These are phyloP conservation scores for Helarctos malayanus DNA, from an alignment of 2,797 vertebrate species.

Conservation along the genomic window DNA sequence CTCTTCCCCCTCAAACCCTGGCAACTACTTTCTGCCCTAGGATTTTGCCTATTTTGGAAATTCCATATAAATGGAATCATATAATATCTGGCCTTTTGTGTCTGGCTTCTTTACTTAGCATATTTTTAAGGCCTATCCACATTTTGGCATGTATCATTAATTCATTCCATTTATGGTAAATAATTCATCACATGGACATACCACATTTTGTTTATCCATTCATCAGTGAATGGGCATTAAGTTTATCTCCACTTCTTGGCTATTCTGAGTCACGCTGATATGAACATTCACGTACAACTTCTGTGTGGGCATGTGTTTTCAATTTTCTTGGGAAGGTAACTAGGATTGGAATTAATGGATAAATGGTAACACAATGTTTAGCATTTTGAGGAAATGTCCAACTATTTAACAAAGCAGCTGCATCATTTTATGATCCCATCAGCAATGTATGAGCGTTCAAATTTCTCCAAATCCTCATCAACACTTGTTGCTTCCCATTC, in stretches of 20 bases:
- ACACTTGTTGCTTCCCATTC: not conserved
- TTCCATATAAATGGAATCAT: not conserved
- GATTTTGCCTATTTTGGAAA: not conserved
- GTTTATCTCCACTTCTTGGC: not conserved
- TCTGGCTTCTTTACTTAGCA: not conserved
- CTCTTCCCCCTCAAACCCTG: not conserved
- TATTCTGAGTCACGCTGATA: not conserved
- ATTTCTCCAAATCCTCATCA: not conserved
- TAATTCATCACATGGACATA: not conserved
- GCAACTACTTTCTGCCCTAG: not conserved
- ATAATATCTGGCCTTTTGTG: not conserved
- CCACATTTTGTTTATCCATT: not conserved
- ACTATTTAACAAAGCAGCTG: not conserved
- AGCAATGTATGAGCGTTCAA: not conserved
- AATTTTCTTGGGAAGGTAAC: not conserved
- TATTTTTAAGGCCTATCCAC: not conserved
- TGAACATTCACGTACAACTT: not conserved
- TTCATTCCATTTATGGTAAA: not conserved
- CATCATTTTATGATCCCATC: not conserved
- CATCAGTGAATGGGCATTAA: not conserved
- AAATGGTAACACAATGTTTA: not conserved
- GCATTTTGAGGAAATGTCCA: not conserved
- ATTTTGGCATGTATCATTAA: not conserved
- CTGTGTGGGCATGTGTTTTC: not conserved
- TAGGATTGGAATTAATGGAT: not conserved